Evolutionary conservation across 92 coral and sea anemone genomes (phyloP).

Genomic region (Paragorgia papillata): DNA sequence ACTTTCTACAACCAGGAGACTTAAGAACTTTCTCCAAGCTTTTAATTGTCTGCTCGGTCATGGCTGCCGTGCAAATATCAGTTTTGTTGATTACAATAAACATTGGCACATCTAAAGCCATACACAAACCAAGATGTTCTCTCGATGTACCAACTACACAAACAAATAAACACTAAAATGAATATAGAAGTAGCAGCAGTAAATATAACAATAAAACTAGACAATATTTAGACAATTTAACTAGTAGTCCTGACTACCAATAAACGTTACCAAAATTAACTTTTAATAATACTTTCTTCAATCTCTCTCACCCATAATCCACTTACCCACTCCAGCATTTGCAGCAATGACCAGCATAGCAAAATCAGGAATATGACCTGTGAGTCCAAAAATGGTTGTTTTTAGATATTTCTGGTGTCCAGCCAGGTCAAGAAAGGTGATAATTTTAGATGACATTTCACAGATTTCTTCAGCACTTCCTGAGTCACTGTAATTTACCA

Average conservation of each 20-base stretch:
- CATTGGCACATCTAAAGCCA: conserved; percentile 96
- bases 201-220: neutral
- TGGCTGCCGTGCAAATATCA: conserved; percentile 73
- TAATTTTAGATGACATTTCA: conserved; percentile 88
- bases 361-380: conserved; percentile 98
- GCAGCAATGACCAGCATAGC: conserved; percentile 94
- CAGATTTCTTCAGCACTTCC: conserved; percentile 97
- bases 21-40: conserved; percentile 86
- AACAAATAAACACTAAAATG: neutral
- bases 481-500: conserved; percentile 89
- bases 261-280: no score
- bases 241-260: no score
- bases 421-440: conserved; percentile 97
- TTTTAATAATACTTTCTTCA: no score
- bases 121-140: conserved; percentile 90
- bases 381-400: conserved; percentile 96
- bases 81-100: conserved; percentile 87
- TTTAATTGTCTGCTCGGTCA: conserved; percentile 69
- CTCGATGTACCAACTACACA: conserved; percentile 90
- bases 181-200: neutral
- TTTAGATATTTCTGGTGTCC: conserved; percentile 95
- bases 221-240: no score
- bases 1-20: conserved; percentile 94
- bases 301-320: no score
- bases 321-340: conserved; percentile 94